Evolutionary conservation across 2,888 invertebrate species (phyloP), one percentile per base, ranked within the genome.

Genomic region (Lasioglossum leucozonium): DNA sequence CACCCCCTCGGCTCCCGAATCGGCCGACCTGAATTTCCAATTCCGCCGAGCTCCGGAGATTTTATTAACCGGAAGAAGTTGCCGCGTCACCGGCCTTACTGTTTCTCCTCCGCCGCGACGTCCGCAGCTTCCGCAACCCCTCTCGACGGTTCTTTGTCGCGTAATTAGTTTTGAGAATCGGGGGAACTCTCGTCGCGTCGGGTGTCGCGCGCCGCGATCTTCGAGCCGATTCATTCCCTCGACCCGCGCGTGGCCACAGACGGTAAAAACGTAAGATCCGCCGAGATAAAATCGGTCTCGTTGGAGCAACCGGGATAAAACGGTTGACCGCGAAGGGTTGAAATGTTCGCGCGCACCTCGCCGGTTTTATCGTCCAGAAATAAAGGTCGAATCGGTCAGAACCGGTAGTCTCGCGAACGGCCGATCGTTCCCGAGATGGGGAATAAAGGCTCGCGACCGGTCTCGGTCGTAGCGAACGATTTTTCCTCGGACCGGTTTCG

Each of bases 81-180:
- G 72, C 30, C 26, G 42, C 72, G n/a, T 37, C 72, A 55, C 42
- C 55, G 79, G 10, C 34, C 65, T n/a, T n/a, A 34, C 44, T 37
- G 44, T 69, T 82, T 44, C 47, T 40, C 44, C 69, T 26, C 34
- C 44, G 22, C 72, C 51, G 34, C n/a, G n/a, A n/a, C n/a, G 4
- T 51, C 22, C 51, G 8, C 22, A 18, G 22, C 2, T 55, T 40
- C 30, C 65, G 4, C 30, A 11, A 13, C 55, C 26, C n/a, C 30
- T 30, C 16, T 16, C 26, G 11, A 22, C 37, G 26, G 71, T 42
- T 22, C 72, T 26, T 72, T 72, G 44, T 72, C 40, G 40, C 26
- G 72, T 72, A 72, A 71, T 34, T 34, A 55, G 73, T 73, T 74
- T 67, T 37, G 44, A 18, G 26, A 74, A 82, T 74, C 69, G 73